phyloP scores from a whole-genome alignment of 2,888 invertebrate genomes.

The Macroteleia sp. region DNA sequence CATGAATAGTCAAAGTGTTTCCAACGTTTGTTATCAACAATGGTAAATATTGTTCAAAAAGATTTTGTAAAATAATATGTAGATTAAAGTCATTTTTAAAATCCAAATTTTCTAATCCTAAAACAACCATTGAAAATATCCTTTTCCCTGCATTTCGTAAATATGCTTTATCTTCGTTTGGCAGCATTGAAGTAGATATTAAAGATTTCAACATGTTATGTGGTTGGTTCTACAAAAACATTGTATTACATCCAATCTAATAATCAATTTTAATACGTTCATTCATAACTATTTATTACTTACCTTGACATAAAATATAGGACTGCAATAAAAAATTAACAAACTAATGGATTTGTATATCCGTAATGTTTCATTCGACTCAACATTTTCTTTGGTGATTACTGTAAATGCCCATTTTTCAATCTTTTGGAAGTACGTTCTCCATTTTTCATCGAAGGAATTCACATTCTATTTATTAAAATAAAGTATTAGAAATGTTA shows the following conservation, averaged over 20 bases:
- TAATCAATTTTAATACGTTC: too few relatives aligned
- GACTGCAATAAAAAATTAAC: conserved; percentile 76
- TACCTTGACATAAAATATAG: conserved; percentile 77
- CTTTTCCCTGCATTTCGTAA: conserved; percentile 73
- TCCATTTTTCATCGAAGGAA: conserved; percentile 72
- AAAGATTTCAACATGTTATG: conserved; percentile 75
- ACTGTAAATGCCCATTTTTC: conserved; percentile 79
- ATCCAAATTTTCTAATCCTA: conserved; percentile 77
- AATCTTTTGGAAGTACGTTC: conserved; percentile 75
- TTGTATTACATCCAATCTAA: too few relatives aligned
- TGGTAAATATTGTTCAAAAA: conserved; percentile 79
- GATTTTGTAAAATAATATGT: conserved; percentile 74
- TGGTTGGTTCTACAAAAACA: conserved; percentile 78
- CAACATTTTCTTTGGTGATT: conserved; percentile 76
- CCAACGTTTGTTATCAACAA: conserved; percentile 72
- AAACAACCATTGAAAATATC: conserved; percentile 79
- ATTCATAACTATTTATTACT: too few relatives aligned
- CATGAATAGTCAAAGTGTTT: conserved; percentile 72
- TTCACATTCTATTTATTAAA: conserved; percentile 67
- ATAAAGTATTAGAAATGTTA: too few relatives aligned
- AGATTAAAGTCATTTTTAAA: conserved; percentile 75
- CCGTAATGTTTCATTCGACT: conserved; percentile 73
- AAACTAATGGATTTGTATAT: conserved; percentile 79
- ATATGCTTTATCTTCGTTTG: conserved; percentile 72
- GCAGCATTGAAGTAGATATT: conserved; percentile 74